phyloP scores from a whole-genome alignment of 2,797 vertebrate genomes.

The Etheostoma perlongum region DNA sequence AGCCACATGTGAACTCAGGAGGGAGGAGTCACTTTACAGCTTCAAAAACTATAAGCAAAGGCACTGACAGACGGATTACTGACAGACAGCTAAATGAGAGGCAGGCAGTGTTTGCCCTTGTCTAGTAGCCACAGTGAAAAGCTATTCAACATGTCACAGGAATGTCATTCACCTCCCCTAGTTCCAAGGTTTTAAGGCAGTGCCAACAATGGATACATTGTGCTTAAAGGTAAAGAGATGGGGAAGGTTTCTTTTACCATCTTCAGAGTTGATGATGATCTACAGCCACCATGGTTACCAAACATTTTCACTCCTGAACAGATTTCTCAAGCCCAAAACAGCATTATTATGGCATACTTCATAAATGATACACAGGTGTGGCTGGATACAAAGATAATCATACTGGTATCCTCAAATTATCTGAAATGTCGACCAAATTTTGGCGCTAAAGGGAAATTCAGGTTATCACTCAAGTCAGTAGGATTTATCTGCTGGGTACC shows the following conservation, averaged over 20 bases:
- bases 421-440: not conserved
- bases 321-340: not conserved
- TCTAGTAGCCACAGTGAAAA: constrained; percentile 51
- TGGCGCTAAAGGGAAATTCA: too few species aligned
- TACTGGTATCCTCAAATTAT: not conserved
- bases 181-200: constrained; percentile 50
- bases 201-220: constrained; percentile 72
- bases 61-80: constrained; percentile 49
- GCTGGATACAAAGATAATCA: not conserved
- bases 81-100: constrained; percentile 51
- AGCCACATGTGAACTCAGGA: constrained; percentile 17
- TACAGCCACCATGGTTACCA: constrained; percentile 21
- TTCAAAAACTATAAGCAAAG: constrained; percentile 25
- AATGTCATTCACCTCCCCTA: constrained; percentile 75
- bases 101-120: constrained; percentile 60
- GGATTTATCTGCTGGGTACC: too few species aligned
- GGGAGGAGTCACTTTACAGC: not conserved
- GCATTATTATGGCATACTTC: not conserved
- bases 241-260: constrained; percentile 49
- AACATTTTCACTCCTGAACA: constrained; percentile 17
- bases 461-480: too few species aligned
- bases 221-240: constrained; percentile 62
- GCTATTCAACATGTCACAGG: constrained; percentile 69
- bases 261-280: constrained; percentile 43
- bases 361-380: constrained; percentile 3